These are phyloP conservation scores for Carterocephalus palaemon DNA, from an alignment of 2,888 invertebrate genomes.

Conservation along the genomic window DNA sequence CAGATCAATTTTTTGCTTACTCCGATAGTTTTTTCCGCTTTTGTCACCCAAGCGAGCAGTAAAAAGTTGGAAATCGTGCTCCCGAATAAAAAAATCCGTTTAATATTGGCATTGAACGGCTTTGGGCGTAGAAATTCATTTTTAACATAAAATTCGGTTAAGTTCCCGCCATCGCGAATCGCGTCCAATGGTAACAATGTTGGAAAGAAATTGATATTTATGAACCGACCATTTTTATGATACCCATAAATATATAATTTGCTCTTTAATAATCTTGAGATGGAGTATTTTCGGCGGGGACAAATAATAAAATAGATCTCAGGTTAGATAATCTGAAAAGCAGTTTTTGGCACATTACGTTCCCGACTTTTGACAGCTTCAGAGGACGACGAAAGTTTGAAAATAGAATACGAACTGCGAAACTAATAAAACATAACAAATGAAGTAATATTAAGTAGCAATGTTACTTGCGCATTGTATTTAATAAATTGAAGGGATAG, in stretches of 20 bases:
- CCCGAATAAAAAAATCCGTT: constrained; percentile 57
- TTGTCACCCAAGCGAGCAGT: constrained; percentile 65
- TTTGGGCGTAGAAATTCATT: constrained; percentile 62
- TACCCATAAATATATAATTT: constrained; percentile 12
- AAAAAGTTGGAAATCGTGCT: constrained; percentile 75
- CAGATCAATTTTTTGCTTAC: constrained; percentile 34
- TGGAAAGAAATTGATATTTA: constrained; percentile 40
- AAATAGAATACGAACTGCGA: not conserved
- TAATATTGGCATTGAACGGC: constrained; percentile 74
- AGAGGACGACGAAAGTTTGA: not conserved
- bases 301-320: constrained; percentile 2
- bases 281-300: constrained; percentile 2
- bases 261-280: constrained; percentile 6
- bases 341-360: not conserved
- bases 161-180: constrained; percentile 16
- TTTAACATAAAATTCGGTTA: constrained; percentile 47
- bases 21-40: constrained; percentile 51
- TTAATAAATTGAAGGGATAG: too few species aligned
- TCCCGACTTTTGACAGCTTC: too few species aligned
- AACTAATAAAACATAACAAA: too few species aligned
- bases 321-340: not conserved
- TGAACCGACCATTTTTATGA: constrained; percentile 30
- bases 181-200: constrained; percentile 13
- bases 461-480: too few species aligned
- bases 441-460: too few species aligned